Percentiles rank a stretch among this genome's conserved stretches.
Evolutionary conservation across 2,113 vertebrate genomes (phyloP).

Genomic region (Phainopepla nitens): DNA sequence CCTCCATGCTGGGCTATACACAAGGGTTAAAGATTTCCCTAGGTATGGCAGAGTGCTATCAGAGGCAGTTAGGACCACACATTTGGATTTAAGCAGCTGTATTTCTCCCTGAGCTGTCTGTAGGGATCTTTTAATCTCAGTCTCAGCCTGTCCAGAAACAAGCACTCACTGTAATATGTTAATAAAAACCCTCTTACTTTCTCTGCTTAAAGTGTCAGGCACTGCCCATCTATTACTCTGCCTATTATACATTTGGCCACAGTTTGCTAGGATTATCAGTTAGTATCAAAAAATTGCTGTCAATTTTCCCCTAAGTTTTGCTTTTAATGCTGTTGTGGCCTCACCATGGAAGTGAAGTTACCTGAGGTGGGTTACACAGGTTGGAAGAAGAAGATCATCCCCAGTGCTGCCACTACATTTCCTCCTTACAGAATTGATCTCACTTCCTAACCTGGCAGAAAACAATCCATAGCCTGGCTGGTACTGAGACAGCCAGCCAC

Average conservation of each 20-base stretch:
- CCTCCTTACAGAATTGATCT: background rate
- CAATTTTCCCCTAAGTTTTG: background rate
- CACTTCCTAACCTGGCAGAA: background rate
- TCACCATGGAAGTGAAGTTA: background rate
- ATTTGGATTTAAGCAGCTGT: background rate
- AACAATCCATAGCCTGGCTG: background rate
- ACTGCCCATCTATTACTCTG: background rate
- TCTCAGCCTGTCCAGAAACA: background rate
- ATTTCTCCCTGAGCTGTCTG: background rate
- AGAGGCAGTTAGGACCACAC: background rate
- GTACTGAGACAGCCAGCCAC: background rate
- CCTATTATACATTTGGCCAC: background rate
- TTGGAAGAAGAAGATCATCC: background rate
- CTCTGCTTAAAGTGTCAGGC: background rate
- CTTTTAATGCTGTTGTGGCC: background rate
- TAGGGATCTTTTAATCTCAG: background rate
- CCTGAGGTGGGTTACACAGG: background rate
- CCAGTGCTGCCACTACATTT: background rate
- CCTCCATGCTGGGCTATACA: rapidly evolving
- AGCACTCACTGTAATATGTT: background rate
- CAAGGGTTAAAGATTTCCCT: background rate
- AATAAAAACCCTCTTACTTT: background rate
- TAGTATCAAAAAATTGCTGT: background rate
- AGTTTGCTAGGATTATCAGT: background rate
- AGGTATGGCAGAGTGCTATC: background rate